Evolutionary conservation across 1,140 invertebrate species (phyloP), one percentile per base, ranked within the genome.

Genomic region (Epicauta chinensis): DNA sequence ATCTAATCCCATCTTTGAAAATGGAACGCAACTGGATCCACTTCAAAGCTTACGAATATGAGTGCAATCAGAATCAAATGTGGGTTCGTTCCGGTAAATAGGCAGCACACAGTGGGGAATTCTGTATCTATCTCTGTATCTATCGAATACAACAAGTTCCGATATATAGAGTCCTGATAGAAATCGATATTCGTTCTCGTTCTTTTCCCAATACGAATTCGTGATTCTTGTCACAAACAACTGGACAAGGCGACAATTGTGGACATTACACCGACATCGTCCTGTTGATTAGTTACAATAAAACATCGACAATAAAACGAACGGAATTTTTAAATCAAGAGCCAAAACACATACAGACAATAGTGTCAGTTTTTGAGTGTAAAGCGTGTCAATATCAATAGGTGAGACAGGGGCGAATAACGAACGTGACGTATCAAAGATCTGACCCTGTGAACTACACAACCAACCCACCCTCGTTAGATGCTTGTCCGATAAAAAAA

Each of bases 351-450:
- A 23, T 23, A 23, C 23, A 23, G 23, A 23, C 23, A 23, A 23
- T 23, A 23, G 23, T 23, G 23, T 23, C 23, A 23, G 23, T 23
- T 23, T 23, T 7, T 7, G 23, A 23, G 23, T 5, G 23, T 7
- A 23, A 23, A 23, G 23, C 45, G 45, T 47, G 45, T 47, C 45
- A 47, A 47, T 47, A 47, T 47, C 45, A 37, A 47, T 23, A 23
- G 45, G 45, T 47, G 45, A 47, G 35, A 38, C 16, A 38, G 45
- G 35, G 45, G 34, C 23, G 46, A 14, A 12, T 34, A 32, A 14
- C 52, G 59, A 56, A 65, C 66, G 65, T 64, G 61, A 61, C 61
- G 59, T 63, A 63, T 63, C 61, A 61, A 63, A 63, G 61, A 63
- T 63, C 61, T 56, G 56, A 58, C 48, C 58, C 45, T 30, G 51